Evolutionary conservation across 2,888 invertebrate genomes (phyloP), one percentile per base, ranked within the genome.

Genomic region (Onthophagus sagittarius): DNA sequence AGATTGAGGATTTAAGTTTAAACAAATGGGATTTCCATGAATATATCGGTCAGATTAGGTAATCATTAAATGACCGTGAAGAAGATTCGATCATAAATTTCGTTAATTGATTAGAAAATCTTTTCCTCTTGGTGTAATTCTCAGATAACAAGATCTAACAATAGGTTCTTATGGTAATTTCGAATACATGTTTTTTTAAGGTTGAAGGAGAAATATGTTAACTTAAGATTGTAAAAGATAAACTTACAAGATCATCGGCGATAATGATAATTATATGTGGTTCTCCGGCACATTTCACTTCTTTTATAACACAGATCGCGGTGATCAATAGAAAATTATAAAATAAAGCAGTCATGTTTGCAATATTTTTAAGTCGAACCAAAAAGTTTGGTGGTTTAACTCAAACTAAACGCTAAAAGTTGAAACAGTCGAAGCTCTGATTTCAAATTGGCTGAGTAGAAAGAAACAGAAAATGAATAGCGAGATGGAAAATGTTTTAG

Each of bases 241-340:
- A 63, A 82, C 88, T 83, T 86, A 93, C 94, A 90, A 94, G 86
- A 83, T 94, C 94, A 86, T 94, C 94, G 0, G 92, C 93, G 83
- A 94, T 87, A 76, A 94, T 91, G 77, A 93, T 88, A 65, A 94
- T 87, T 73, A 94, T 89, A 82, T 94, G 88, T 3, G 92, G 90
- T 74, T 81, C 85, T 72, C 76, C 77, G 15, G 73, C 74, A 11
- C 70, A 62, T 13, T 14, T 64, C 62, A 72, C 74, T 11, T 63
- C 9, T 9, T 53, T 53, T 4, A 53, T 53, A 2, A 53, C 39
- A 53, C 39, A 53, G 32, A 67, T 69, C 31, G 63, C 65, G 5
- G 31, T 39, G 14, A 73, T 15, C 15, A 73, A 9, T 23, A 73
- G 70, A 15, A 72, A 69, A 71, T 15, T 71, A 15, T 62, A 71